These are phyloP conservation scores for Pachyuromys duprasi DNA, from an alignment of 2,797 vertebrate genomes.

Conservation along the genomic window DNA sequence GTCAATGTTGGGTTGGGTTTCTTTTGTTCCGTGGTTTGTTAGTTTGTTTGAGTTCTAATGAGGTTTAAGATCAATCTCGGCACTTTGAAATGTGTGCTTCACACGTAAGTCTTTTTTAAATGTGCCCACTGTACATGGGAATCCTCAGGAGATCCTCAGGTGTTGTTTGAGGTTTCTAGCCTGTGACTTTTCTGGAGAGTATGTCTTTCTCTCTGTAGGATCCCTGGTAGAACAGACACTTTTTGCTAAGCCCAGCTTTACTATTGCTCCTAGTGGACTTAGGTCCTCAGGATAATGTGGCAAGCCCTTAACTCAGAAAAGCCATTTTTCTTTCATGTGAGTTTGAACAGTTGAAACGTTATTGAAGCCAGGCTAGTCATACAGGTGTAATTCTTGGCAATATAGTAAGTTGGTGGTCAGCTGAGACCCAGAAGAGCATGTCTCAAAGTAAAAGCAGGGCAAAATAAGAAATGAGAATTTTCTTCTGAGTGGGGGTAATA, in stretches of 20 bases:
- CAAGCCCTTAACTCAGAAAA: background rate
- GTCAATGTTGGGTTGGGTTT: too few relatives aligned
- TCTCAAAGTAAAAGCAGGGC: background rate
- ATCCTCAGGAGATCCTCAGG: background rate
- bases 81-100: background rate
- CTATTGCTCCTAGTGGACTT: background rate
- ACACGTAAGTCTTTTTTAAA: background rate
- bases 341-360: background rate
- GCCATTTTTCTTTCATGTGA: background rate
- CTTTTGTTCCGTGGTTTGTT: too few relatives aligned
- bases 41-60: background rate
- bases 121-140: background rate
- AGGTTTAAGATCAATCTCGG: background rate
- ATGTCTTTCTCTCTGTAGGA: background rate
- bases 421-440: background rate
- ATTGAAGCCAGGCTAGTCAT: background rate
- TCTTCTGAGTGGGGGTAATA: background rate
- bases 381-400: background rate
- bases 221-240: background rate
- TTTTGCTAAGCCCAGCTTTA: background rate
- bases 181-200: background rate
- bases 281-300: background rate
- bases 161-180: background rate
- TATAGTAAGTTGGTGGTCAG: background rate
- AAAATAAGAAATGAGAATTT: background rate